These are phyloP conservation scores for Drosophila azteca DNA, from an alignment of 1,140 invertebrate species.

Conservation along the genomic window DNA sequence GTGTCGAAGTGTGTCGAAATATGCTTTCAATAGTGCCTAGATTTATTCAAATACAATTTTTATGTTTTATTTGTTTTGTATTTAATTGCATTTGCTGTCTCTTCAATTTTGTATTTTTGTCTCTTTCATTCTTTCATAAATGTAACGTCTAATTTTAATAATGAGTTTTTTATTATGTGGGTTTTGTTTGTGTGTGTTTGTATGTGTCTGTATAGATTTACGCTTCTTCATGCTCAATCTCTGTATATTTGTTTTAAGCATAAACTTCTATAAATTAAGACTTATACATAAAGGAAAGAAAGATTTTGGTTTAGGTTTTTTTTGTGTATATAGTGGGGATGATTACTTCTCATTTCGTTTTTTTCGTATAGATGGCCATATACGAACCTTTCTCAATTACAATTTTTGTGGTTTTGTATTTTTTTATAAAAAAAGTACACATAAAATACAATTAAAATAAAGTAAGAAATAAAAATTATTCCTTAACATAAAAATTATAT, in stretches of 20 bases:
- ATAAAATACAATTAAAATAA: constrained; percentile 83
- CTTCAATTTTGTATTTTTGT: constrained; percentile 54
- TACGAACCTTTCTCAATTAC: constrained; percentile 57
- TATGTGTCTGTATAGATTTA: constrained; percentile 43
- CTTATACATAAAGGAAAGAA: constrained; percentile 77
- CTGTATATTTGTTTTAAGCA: constrained; percentile 32
- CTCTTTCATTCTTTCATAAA: constrained; percentile 80
- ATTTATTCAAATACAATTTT: constrained; percentile 59
- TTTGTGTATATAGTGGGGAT: constrained; percentile 73
- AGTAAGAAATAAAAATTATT: constrained; percentile 83
- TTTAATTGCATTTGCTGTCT: constrained; percentile 81
- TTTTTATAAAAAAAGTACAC: constrained; percentile 83
- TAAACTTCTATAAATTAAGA: constrained; percentile 66
- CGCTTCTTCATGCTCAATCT: constrained; percentile 32
- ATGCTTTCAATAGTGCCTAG: constrained; percentile 24
- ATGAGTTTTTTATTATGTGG: constrained; percentile 60
- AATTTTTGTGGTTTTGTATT: constrained; percentile 68
- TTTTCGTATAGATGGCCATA: constrained; percentile 53
- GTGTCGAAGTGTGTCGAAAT: constrained; percentile 20
- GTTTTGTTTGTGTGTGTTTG: constrained; percentile 46
- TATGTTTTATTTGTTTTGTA: constrained; percentile 70
- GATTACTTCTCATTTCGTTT: constrained; percentile 64
- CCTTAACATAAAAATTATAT: constrained; percentile 83
- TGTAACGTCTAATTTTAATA: constrained; percentile 82
- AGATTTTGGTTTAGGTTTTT: constrained; percentile 62